These are phyloP conservation scores for Tinea semifulvella DNA, from an alignment of 2,888 invertebrate species.

Conservation along the genomic window DNA sequence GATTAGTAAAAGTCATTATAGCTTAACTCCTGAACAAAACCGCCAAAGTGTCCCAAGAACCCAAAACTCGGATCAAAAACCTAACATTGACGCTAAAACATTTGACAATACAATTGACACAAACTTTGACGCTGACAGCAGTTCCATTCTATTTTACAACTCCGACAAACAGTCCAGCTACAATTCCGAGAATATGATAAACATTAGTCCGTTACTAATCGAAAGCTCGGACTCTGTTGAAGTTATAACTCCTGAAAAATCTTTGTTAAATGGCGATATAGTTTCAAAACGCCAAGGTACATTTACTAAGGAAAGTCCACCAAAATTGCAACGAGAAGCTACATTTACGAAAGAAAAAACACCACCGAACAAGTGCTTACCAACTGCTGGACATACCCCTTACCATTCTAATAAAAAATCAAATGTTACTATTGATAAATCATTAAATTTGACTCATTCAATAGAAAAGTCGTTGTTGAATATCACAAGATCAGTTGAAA, in stretches of 20 bases:
- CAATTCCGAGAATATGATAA: slow-evolving; percentile 38
- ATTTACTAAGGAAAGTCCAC: slow-evolving; percentile 44
- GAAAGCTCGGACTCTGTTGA: slow-evolving; percentile 47
- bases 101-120: slow-evolving; percentile 42
- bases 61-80: no score
- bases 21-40: no score
- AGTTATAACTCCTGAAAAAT: slow-evolving; percentile 17
- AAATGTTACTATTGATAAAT: no score
- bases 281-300: slow-evolving; percentile 50
- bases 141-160: no score
- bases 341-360: slow-evolving; percentile 22
- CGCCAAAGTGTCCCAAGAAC: no score
- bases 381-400: slow-evolving; percentile 48
- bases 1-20: no score
- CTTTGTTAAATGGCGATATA: no score
- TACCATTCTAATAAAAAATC: slow-evolving; percentile 26
- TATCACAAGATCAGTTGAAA: slow-evolving; percentile 25
- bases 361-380: slow-evolving; percentile 30
- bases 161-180: no score
- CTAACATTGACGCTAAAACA: no score
- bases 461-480: slow-evolving; percentile 26
- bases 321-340: slow-evolving; percentile 13
- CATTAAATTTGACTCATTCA: slow-evolving; percentile 25
- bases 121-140: slow-evolving; percentile 44
- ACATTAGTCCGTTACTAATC: slow-evolving; percentile 41